Conservation (phyloP, 2,113 vertebrate genomes). For the Tupaia tana region DNA sequence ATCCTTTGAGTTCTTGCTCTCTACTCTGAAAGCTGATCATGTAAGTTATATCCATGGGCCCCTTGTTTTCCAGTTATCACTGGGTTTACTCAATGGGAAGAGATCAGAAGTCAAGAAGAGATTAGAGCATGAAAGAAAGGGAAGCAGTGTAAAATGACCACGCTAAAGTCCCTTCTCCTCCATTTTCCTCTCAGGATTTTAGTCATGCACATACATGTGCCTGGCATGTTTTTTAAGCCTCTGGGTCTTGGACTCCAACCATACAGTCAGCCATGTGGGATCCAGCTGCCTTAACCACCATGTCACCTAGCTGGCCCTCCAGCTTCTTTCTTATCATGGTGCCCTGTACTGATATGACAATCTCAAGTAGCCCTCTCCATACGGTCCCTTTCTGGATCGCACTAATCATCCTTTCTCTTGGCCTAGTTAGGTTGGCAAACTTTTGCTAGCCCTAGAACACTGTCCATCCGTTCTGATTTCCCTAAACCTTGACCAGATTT, state of each 20-base stretch:
- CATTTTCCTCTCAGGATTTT: no score
- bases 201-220: no score
- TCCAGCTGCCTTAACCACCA: no score
- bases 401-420: not conserved
- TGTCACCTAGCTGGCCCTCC: not conserved
- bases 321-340: not conserved
- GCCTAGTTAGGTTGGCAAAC: not conserved
- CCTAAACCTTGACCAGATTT: not conserved
- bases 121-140: not conserved
- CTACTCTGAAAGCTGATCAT: not conserved
- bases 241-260: no score
- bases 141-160: no score
- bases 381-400: not conserved
- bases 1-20: not conserved
- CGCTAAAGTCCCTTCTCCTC: no score
- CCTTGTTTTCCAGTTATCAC: not conserved
- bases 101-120: not conserved
- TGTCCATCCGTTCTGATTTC: not conserved
- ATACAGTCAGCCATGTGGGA: no score
- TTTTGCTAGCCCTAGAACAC: not conserved
- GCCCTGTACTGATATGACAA: not conserved
- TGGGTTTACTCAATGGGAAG: not conserved
- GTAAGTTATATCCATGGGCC: fast-evolving
- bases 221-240: no score
- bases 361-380: no score